Evolutionary conservation across 2,888 invertebrate species (phyloP), one percentile per base, ranked within the genome.

Genomic region (Nomada hirtipes): DNA sequence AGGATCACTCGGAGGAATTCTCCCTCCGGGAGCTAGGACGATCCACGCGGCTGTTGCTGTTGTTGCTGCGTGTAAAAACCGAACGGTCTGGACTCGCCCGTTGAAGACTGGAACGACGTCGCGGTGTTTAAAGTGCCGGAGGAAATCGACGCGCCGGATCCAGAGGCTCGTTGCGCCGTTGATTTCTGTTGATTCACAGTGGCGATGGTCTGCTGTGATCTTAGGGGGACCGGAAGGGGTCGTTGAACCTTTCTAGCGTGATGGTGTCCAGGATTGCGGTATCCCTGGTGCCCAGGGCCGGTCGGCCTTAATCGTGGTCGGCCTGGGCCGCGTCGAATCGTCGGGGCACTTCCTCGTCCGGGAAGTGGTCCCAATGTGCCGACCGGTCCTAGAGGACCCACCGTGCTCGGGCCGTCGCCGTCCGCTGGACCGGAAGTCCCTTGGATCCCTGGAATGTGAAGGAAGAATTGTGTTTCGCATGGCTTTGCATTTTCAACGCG

Each of bases 221-320:
- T 85, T 36, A 93, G 88, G 3, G 93, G 93, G 2, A 93, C 93
- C 55, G 92, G 93, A 61, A 93, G 89, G 15, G 92, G 90, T 23
- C 91, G 90, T 60, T 92, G 93, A 26, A 90, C 82, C 67, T 91
- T 91, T 70, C 91, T 91, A 4, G 85, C 76, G 29, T 92, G 89
- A 65, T 90, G 88, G 69, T 90, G 88, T 15, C 82, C 78, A 0
- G 95, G 93, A 2, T 95, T 95, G 26, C 97, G 95, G 42, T 95
- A 94, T 10, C 96, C 96, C 79, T 95, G 95, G 90, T 96, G 95
- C 0, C 95, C 94, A 0, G 96, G 96, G 0, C 96, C 96, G 11
- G 95, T 94, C 0, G 96, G 96, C 89, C 96, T 95, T 15, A 96
- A 93, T 2, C 97, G 94, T 0, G 97, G 96, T 79, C 97, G 93